Conservation (phyloP, 2,888 invertebrate species). For the Cabera pusaria region DNA sequence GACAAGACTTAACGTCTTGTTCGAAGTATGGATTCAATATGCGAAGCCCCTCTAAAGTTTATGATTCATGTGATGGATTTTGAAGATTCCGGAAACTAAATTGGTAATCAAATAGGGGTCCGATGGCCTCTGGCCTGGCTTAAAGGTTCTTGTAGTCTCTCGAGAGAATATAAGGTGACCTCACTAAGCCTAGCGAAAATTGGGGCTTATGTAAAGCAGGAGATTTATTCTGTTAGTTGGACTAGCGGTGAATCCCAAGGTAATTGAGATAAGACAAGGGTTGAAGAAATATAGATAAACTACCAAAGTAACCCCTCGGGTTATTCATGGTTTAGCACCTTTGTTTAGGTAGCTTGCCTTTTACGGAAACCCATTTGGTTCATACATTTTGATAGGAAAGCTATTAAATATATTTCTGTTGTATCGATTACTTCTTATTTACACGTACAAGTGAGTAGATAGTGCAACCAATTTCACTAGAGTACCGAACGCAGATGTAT, state of each 20-base stretch:
- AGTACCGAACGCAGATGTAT: too few species aligned
- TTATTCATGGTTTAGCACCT: conserved; percentile 18
- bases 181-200: conserved; percentile 29
- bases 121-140: conserved; percentile 21
- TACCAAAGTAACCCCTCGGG: conserved; percentile 11
- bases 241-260: conserved; percentile 23
- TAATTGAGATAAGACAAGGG: conserved; percentile 30
- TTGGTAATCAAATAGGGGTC: conserved; percentile 32
- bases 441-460: too few species aligned
- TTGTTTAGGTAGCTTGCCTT: conserved; percentile 8
- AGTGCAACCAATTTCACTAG: too few species aligned
- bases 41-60: conserved; percentile 14
- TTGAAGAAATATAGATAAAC: conserved; percentile 23
- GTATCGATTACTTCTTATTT: too few species aligned
- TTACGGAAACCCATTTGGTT: not conserved
- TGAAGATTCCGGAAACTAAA: conserved; percentile 17
- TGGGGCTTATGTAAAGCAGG: conserved; percentile 34
- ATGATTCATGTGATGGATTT: conserved; percentile 18
- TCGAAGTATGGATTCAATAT: conserved; percentile 19
- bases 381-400: conserved; percentile 2
- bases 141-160: conserved; percentile 23
- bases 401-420: too few species aligned
- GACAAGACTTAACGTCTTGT: conserved; percentile 8
- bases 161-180: conserved; percentile 27
- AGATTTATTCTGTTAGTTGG: conserved; percentile 32